Base-by-base conservation (phyloP, 2,888 invertebrate species). In the Epirrhoe tristata region DNA sequence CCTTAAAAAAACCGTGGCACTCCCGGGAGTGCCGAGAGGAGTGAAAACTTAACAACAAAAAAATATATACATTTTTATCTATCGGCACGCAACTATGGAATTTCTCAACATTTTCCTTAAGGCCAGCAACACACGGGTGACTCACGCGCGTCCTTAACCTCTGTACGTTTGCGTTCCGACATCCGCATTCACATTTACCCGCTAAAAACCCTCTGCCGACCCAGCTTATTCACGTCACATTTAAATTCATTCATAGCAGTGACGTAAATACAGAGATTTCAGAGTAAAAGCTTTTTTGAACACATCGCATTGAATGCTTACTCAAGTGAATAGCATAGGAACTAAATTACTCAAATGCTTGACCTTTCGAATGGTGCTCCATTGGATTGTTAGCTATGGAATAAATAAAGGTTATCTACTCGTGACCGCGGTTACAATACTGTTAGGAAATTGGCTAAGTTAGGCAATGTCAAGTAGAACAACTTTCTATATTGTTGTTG, bases 121-220 rank as follows among this genome's bases (percentile, higher is more conserved):
- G 78, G 81, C 80, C 78, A 76, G 78, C 79, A 77, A 75, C 76
- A 75, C 79, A 46, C 65, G 67, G 80, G 80, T 91, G 91, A 91
- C 80, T 91, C 91, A 92, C 80, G 74, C 74, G 74, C 86, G 91
- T 85, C 91, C 91, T 92, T 91, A 90, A 91, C 88, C 90, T 87
- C 85, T 72, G 74, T 77, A 76, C 81, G 78, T 77, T 79, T 77
- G 77, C 81, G 78, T 77, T 79, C 81, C 81, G 76, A 86, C 85
- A 90, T 90, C 88, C 89, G 90, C 87, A 82, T 89, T 86, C 82
- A 81, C 77, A 83, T 84, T 83, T 81, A 73, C 79, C 78, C 74
- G 78, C 78, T 80, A 83, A 82, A 87, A 72, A 58, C 72, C 73
- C 69, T 70, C 67, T 63, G 61, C 34, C 53, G 77, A 71, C 75